Evolutionary conservation across 2,888 invertebrate species (phyloP).

Genomic region (Ryuthela nishihirai): DNA sequence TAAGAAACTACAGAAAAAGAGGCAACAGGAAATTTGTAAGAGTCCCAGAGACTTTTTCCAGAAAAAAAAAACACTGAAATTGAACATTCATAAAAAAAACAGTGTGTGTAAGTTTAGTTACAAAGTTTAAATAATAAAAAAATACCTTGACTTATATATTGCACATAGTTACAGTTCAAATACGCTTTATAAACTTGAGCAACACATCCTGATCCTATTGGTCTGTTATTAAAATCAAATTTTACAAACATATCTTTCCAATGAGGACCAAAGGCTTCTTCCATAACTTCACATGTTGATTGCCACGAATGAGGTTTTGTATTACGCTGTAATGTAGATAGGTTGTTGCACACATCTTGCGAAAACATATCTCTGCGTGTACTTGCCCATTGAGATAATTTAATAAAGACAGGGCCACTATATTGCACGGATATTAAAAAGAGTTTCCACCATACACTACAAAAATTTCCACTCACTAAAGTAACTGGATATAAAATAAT

Average conservation of each 20-base stretch:
- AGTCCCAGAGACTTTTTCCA: too few species aligned
- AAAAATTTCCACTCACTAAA: conserved; percentile 19
- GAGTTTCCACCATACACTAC: conserved; percentile 42
- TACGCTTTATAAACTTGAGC: conserved; percentile 51
- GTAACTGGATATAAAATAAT: conserved; percentile 44
- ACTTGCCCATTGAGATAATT: conserved; percentile 57
- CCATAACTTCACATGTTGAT: conserved; percentile 48
- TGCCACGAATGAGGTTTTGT: conserved; percentile 51
- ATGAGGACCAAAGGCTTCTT: conserved; percentile 49
- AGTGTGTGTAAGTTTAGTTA: too few species aligned
- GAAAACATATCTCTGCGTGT: conserved; percentile 55
- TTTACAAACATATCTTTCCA: conserved; percentile 51
- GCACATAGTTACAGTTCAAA: conserved; percentile 27
- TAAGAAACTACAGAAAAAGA: too few species aligned
- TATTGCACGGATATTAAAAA: conserved; percentile 48
- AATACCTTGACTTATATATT: too few species aligned
- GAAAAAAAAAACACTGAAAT: too few species aligned
- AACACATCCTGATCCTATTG: conserved; percentile 57
- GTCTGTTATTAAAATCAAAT: conserved; percentile 49
- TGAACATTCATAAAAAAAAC: too few species aligned
- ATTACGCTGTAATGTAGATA: conserved; percentile 50
- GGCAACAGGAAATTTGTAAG: too few species aligned
- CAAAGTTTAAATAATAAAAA: too few species aligned
- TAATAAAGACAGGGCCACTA: conserved; percentile 56
- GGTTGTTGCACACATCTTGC: conserved; percentile 51